These are phyloP conservation scores for Ptychodera flava DNA, from an alignment of 35 echinoderm and acorn worm genomes.

Conservation along the genomic window DNA sequence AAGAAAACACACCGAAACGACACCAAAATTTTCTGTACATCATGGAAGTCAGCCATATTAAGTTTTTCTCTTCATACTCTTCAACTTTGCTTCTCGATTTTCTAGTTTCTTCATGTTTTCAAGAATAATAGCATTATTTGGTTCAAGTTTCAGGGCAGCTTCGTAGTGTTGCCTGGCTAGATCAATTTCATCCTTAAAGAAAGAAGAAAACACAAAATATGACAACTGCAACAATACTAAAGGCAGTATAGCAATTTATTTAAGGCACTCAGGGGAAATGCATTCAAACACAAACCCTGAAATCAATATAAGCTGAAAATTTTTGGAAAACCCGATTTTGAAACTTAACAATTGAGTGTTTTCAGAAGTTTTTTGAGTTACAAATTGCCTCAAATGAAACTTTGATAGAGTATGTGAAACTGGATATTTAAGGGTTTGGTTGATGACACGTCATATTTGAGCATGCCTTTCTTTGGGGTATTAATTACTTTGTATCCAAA, in stretches of 20 bases:
- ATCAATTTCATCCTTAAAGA: slow-evolving; percentile 21
- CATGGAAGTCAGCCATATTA: not conserved
- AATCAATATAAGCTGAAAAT: too few relatives aligned
- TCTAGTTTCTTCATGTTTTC: slow-evolving; percentile 46
- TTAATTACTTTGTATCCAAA: too few relatives aligned
- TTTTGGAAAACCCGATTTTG: not conserved
- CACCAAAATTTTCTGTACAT: not conserved
- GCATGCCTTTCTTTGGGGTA: too few relatives aligned
- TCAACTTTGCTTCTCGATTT: not conserved
- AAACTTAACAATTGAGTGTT: not conserved
- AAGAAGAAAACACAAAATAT: not conserved
- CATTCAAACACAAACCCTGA: too few relatives aligned
- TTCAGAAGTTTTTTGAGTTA: not conserved
- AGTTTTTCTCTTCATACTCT: not conserved
- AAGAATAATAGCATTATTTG: slow-evolving; percentile 17
- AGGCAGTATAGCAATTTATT: too few relatives aligned
- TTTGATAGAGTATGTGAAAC: too few relatives aligned
- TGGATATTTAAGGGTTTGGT: too few relatives aligned
- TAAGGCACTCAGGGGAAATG: too few relatives aligned
- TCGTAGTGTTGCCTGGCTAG: slow-evolving; percentile 39
- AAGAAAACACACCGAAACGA: not conserved
- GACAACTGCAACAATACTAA: not conserved
- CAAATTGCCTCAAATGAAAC: too few relatives aligned
- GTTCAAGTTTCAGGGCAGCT: slow-evolving; percentile 19
- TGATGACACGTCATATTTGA: too few relatives aligned